Evolutionary conservation across 1,140 invertebrate species (phyloP), one percentile per base, ranked within the genome.

Genomic region (Pseudobourletiella spinata): DNA sequence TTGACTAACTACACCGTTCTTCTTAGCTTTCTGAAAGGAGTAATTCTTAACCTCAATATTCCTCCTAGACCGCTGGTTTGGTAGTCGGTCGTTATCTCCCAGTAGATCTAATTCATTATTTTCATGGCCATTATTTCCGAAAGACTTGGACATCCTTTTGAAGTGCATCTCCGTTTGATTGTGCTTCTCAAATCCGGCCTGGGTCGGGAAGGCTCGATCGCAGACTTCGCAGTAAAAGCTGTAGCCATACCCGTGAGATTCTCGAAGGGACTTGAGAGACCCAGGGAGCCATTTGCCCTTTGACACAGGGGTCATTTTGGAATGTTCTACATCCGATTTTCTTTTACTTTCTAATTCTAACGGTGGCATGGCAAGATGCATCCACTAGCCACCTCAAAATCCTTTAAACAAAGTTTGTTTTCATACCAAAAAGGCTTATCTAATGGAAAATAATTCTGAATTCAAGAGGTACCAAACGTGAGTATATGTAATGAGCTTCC

Each of bases 231-330:
- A 64, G 15, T 43, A 63, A 42, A 51, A 42, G 24, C n/a, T 20
- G 11, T 26, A 48, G 42, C 16, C 26, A 25, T 8, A 16, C 4
- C 16, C 15, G 24, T 8, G 20, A 26, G 32, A 18, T 35, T n/a
- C n/a, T 8, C 43, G 8, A n/a, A 57, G 14, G 22, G 39, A 18
- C 46, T 30, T 30, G 6, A 46, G 22, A 14, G 43, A 46, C 2
- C 62, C 62, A 8, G 62, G 62, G 3, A 64, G 52, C 62, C 62
- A 64, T 43, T 64, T 64, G n/a, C 62, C 62, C 57, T 64, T 64
- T 16, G 57, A 63, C 22, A 16, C 18, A 22, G 14, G 3, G 18
- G n/a, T 57, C 39, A 4, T 26, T 20, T 43, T 42, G 4, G n/a
- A n/a, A 18, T 48, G 15, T 18, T 48, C 15, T 18, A 22, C 55